A percentile compares a stretch with the other conserved stretches of the same genome.
Conservation (phyloP, 2,113 vertebrate genomes). For the Pomatorhinus ruficollis region DNA sequence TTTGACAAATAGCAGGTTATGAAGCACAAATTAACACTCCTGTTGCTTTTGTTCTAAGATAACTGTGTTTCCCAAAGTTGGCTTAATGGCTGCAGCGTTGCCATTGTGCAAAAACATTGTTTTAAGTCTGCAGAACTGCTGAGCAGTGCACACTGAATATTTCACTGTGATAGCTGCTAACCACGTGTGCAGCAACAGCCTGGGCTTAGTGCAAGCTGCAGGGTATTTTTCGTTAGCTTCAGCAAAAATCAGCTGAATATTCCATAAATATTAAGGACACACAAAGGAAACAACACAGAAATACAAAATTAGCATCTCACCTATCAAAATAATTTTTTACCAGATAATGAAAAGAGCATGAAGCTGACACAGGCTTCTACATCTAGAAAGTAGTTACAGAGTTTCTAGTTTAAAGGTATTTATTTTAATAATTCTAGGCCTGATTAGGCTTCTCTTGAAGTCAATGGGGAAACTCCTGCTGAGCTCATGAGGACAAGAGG, state of each 20-base stretch:
- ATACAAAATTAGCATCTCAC: neutral
- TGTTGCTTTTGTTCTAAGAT: neutral
- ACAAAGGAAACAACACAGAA: neutral
- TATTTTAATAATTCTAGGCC: neutral
- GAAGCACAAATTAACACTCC: neutral
- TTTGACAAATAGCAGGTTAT: neutral
- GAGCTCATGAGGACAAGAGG: neutral
- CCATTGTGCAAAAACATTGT: neutral
- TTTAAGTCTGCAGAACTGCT: slow-evolving; percentile 28
- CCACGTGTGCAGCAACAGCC: neutral
- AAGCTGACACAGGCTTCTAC: neutral
- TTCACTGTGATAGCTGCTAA: neutral
- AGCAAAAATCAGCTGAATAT: slow-evolving; percentile 25
- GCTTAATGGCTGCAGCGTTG: neutral
- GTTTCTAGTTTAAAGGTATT: neutral
- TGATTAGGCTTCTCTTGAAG: neutral
- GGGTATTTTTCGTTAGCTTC: slow-evolving; percentile 35
- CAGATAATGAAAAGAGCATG: slow-evolving; percentile 9
- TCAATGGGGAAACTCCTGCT: neutral
- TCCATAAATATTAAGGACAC: slow-evolving; percentile 46
- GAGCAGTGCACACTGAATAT: neutral
- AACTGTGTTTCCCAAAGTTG: neutral
- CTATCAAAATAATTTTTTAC: slow-evolving; percentile 42
- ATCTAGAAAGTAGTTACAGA: neutral
- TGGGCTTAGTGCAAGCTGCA: neutral